Percentiles rank a stretch among this genome's conserved stretches.
phyloP scores from a whole-genome alignment of 2,797 vertebrate species.

The Hydrocynus forskahlii region DNA sequence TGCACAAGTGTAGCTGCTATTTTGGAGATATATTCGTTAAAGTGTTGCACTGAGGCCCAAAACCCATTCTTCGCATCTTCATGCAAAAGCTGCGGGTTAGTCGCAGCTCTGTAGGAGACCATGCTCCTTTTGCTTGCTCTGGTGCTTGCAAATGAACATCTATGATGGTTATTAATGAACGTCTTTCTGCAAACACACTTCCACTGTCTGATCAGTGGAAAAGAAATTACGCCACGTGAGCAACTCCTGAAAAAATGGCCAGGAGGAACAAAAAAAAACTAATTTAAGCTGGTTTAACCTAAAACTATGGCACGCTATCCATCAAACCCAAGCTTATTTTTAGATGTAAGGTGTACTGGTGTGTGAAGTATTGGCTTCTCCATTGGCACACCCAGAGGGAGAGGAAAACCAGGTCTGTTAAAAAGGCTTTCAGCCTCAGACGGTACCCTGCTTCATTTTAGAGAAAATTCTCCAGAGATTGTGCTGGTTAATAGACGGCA shows the following conservation, averaged over 20 bases:
- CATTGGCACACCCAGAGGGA: background rate
- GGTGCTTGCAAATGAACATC: background rate
- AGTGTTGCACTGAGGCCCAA: no score
- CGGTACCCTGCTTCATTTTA: background rate
- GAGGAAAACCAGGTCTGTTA: background rate
- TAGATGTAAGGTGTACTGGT: constrained; percentile 12
- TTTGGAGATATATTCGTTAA: no score
- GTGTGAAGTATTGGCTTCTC: constrained; percentile 23
- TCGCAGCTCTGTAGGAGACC: background rate
- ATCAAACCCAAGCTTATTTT: constrained; percentile 31
- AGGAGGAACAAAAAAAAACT: no score
- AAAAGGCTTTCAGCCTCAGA: background rate
- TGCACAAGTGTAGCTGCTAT: no score
- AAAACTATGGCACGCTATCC: background rate
- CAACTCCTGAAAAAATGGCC: background rate
- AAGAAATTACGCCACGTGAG: background rate
- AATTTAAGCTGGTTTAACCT: background rate
- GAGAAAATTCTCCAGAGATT: background rate
- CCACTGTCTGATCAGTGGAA: no score
- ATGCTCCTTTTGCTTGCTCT: background rate
- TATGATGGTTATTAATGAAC: background rate
- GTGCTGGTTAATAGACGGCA: background rate
- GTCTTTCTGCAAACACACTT: background rate
- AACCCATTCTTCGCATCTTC: background rate
- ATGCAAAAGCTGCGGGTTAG: background rate